Conservation (phyloP, 2,888 invertebrate species). For the Epinotia nisella region DNA sequence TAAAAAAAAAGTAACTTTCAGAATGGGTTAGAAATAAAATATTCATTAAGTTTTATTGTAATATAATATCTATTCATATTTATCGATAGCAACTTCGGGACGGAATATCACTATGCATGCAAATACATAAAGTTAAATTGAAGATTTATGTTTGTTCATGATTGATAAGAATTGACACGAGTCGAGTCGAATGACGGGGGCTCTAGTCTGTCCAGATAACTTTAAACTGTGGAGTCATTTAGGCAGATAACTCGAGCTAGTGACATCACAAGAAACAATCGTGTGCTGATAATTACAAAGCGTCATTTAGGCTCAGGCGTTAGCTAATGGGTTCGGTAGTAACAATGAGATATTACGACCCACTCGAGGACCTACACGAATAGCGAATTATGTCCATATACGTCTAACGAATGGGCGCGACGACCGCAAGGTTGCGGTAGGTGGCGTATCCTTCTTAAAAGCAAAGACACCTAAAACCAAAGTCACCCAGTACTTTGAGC, state of each 20-base stretch:
- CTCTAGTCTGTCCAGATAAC: slow-evolving; percentile 14
- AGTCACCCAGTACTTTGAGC: background rate
- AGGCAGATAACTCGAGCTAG: slow-evolving; percentile 19
- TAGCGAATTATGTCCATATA: slow-evolving; percentile 73
- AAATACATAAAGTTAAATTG: slow-evolving; percentile 3
- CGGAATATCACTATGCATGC: background rate
- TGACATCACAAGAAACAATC: slow-evolving; percentile 55
- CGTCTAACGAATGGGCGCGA: slow-evolving; percentile 70
- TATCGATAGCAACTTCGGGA: background rate
- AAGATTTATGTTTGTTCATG: slow-evolving; percentile 8
- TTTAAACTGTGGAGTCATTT: background rate
- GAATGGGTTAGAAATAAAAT: too few relatives aligned
- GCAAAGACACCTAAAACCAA: slow-evolving; percentile 25
- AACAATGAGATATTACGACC: slow-evolving; percentile 77
- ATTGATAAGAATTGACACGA: slow-evolving; percentile 21
- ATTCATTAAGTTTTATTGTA: background rate
- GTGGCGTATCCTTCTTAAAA: slow-evolving; percentile 59
- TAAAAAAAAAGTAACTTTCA: too few relatives aligned
- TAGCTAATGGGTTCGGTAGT: slow-evolving; percentile 68
- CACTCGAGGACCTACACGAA: slow-evolving; percentile 72
- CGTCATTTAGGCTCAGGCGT: slow-evolving; percentile 62
- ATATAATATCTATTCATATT: background rate
- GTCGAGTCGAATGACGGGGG: slow-evolving; percentile 18
- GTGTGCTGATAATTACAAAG: slow-evolving; percentile 63
- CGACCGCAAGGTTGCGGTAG: slow-evolving; percentile 72